Evolutionary conservation across 2,113 vertebrate genomes (phyloP), one percentile per base, ranked within the genome.

Genomic region (Sterna hirundo): DNA sequence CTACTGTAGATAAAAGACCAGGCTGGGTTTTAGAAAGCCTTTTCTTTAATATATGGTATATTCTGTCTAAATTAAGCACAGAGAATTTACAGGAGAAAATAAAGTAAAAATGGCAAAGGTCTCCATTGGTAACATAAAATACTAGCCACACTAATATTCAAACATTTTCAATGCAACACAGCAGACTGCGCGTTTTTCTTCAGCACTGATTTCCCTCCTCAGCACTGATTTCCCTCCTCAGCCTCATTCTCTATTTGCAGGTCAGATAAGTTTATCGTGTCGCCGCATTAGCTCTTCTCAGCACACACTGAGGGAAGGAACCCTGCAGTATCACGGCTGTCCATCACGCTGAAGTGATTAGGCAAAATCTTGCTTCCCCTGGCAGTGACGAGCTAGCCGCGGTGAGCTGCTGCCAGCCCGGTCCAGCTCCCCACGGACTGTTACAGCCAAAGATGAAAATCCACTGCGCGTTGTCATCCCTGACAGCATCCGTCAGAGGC

Each of bases 381-480:
- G 32, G 57, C 79, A 84, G 72, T 44, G 32, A 81, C 8, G 57
- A 88, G 58, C 40, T 77, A 66, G 87, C 58, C 84, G 61, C 1
- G 3, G 20, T 15, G 58, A 70, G 62, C 30, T 36, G 64, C n/a
- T 91, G 90, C 69, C 84, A 83, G 83, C 74, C 36, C 1, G 0
- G 29, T 16, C 34, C 77, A 65, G 42, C 74, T 89, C 76, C 77
- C 77, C 61, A 62, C 17, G 21, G 76, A 80, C 46, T 36, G 40
- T 13, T 81, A 6, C 27, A 81, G 69, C 42, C 1, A 0, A 11
- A 40, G 29, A 44, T 44, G 72, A 75, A 69, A 47, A 57, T 32
- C 14, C 66, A 22, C 12, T 4, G 1, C 1, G 1, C 0, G 0
- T 22, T 75, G 81, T 40, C 61, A 42, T 8, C 82, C 65, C 74